A percentile compares a stretch with the other conserved stretches of the same genome.
Evolutionary conservation across 2,113 vertebrate genomes (phyloP).

Genomic region (Odocoileus hemionus): DNA sequence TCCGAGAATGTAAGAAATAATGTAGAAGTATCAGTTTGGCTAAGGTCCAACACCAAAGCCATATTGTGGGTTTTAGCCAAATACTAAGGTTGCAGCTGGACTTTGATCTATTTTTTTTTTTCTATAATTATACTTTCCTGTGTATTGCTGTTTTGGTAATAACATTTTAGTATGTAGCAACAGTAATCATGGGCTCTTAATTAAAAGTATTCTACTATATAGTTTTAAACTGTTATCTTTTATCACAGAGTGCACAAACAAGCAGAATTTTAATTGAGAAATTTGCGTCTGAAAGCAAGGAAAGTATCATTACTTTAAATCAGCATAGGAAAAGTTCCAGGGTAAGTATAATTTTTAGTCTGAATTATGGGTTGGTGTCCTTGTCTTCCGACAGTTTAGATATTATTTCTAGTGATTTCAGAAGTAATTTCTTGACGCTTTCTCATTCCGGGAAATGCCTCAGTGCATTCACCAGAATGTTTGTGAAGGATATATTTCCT

Average conservation of each 20-base stretch:
- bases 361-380: background rate
- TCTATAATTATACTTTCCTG: background rate
- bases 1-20: background rate
- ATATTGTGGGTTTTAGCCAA: background rate
- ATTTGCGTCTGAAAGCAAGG: conserved; percentile 3
- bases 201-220: conserved; percentile 60
- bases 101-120: background rate
- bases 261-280: conserved; percentile 61
- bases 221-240: conserved; percentile 68
- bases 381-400: background rate
- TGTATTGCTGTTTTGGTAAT: background rate
- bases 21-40: background rate
- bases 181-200: background rate
- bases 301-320: background rate
- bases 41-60: background rate
- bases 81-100: background rate
- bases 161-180: background rate
- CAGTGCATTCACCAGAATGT: background rate
- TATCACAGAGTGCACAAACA: conserved; percentile 54
- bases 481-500: background rate
- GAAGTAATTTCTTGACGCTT: conserved; percentile 29
- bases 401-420: background rate
- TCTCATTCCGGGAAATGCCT: background rate
- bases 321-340: background rate
- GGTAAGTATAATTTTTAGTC: conserved; percentile 58